These are phyloP conservation scores for Caenorhabditis afra DNA, from an alignment of 2,888 invertebrate species.

Conservation along the genomic window DNA sequence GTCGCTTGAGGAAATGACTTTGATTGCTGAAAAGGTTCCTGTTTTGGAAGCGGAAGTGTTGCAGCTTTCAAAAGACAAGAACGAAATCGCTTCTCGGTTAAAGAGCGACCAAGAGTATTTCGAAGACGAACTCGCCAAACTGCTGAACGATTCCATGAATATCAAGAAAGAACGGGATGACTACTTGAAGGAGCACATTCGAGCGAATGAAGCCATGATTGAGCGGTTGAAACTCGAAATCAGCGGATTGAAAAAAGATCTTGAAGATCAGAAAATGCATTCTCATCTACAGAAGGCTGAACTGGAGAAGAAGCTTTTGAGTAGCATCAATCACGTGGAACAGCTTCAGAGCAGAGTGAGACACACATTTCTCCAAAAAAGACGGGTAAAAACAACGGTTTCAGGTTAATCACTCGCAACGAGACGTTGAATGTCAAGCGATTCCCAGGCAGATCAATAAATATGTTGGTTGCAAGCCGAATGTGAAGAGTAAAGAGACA, in stretches of 20 bases:
- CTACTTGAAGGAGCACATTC: slow-evolving; percentile 76
- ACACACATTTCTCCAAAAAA: neutral
- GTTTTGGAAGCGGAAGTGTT: slow-evolving; percentile 73
- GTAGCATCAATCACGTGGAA: slow-evolving; percentile 75
- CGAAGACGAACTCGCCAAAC: slow-evolving; percentile 73
- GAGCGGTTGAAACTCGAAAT: slow-evolving; percentile 66
- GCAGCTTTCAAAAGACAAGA: slow-evolving; percentile 65
- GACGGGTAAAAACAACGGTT: slow-evolving; percentile 6
- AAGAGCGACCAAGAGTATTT: slow-evolving; percentile 69
- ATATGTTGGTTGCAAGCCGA: slow-evolving; percentile 78
- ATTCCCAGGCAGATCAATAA: slow-evolving; percentile 74
- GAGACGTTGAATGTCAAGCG: slow-evolving; percentile 78
- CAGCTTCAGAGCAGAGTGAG: slow-evolving; percentile 45
- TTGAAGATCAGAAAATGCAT: slow-evolving; percentile 72
- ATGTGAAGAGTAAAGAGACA: slow-evolving; percentile 70
- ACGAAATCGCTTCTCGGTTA: slow-evolving; percentile 65
- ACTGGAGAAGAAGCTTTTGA: slow-evolving; percentile 72
- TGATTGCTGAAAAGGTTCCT: slow-evolving; percentile 73
- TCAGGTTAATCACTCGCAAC: slow-evolving; percentile 69
- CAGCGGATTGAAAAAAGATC: slow-evolving; percentile 64
- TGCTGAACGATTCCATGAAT: slow-evolving; percentile 72
- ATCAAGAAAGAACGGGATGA: slow-evolving; percentile 73
- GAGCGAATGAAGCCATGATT: slow-evolving; percentile 62
- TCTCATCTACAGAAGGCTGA: slow-evolving; percentile 73
- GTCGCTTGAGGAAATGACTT: slow-evolving; percentile 56